Evolutionary conservation across 2,888 invertebrate species (phyloP), one percentile per base, ranked within the genome.

Genomic region (Nomada fucata): DNA sequence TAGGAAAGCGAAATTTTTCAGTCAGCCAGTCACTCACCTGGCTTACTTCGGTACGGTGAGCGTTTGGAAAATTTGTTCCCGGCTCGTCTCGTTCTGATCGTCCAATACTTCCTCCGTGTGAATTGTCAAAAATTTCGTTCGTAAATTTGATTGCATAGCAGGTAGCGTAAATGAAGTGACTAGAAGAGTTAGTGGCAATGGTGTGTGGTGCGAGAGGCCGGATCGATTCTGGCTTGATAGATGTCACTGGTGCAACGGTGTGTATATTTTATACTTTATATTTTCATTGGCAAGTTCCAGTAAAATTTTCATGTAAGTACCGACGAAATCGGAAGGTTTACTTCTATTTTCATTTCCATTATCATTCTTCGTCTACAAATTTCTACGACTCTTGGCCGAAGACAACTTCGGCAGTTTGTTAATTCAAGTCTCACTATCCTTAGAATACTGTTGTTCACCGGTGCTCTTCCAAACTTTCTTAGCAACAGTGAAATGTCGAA

Each of bases 11-110:
- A 89, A 91, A 92, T 92, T 92, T 92, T 93, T 93, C 92, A 91
- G 90, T 85, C 86, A 91, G 92, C 90, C 92, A 93, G 93, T 93
- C 92, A 93, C 91, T 93, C 93, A 93, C 93, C 93, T 93, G 93
- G 93, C 89, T 91, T 89, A 92, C 91, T 87, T 91, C 91, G 89
- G 90, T 86, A 86, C 89, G 90, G 92, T 88, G 89, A 86, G 90
- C 82, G 86, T 88, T 86, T 85, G 87, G 85, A 86, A 88, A 85
- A 86, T 87, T 87, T 85, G 60, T 50, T 75, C 52, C 65, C 76
- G 44, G 18, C 52, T 73, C 53, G 23, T 59, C 10, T 15, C 47
- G 13, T 57, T 59, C 26, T 18, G 2, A 7, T 47, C 1, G 47
- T 11, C 13, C 50, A 15, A 18, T 9, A 61, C 23, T 44, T 68